Evolutionary conservation across 2,888 invertebrate genomes (phyloP), one percentile per base, ranked within the genome.

Genomic region (Coleophora flavipennella): DNA sequence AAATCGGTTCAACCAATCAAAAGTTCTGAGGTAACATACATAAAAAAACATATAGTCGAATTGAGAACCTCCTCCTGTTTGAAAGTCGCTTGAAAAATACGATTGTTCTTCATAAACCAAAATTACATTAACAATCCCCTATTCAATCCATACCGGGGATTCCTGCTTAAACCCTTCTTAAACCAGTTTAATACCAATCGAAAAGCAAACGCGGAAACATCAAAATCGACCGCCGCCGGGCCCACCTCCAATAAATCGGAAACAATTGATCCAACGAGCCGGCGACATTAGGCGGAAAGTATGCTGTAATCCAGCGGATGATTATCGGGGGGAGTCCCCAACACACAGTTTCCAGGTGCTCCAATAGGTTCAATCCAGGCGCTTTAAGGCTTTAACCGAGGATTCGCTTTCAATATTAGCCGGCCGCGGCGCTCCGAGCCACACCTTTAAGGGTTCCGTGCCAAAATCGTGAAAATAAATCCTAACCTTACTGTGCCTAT

Each of bases 361-460:
- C 76, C 85, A 85, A 85, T 85, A 85, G 81, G 73, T 73, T 66
- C 65, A 67, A 78, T 72, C 80, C 76, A 62, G 69, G 72, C 79
- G 85, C 84, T 84, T 84, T 84, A 84, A 85, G 85, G 85, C 72
- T 81, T 85, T 85, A 85, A 70, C 55, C 68, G 78, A 75, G 85
- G 85, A 83, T 85, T 85, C 84, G 85, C 79, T 85, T 85, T 85
- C 85, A 85, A 85, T 85, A 85, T 85, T 83, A 85, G 83, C 73
- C 74, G 68, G 64, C 71, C 75, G 73, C 70, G 20, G 20, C 20
- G 20, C 20, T 20, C 6, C 20, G 20, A 20, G 3, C 20, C 20
- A 6, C 20, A 20, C 20, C 20, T 20, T 6, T 20, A 6, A 74
- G 58, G 35, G 20, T 20, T 20, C 20, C 20, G 20, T 20, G 3